These are phyloP conservation scores for Sphyrna mokarran DNA, from an alignment of 2,113 vertebrate genomes.

Conservation along the genomic window DNA sequence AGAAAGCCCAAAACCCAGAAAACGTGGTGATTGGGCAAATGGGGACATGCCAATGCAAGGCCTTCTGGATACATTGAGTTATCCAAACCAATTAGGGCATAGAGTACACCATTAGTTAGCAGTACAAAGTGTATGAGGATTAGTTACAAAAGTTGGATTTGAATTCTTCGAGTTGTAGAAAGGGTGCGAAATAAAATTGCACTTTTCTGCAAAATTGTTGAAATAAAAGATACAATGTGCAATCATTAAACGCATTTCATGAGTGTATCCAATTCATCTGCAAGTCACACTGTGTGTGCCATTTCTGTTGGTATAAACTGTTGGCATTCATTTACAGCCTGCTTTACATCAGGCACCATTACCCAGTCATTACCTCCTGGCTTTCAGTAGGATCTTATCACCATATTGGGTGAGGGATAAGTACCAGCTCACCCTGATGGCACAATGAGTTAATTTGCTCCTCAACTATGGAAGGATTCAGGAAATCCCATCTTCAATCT, in stretches of 20 bases:
- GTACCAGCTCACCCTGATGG: neutral
- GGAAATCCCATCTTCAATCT: neutral
- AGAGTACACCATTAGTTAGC: neutral
- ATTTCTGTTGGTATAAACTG: neutral
- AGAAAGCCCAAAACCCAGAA: neutral
- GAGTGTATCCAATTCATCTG: too few relatives aligned
- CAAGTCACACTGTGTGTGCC: too few relatives aligned
- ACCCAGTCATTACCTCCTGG: neutral
- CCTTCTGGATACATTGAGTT: neutral
- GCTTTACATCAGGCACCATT: neutral
- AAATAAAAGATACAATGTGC: neutral
- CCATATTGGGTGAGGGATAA: neutral
- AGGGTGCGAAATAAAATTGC: neutral
- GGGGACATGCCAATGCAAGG: neutral
- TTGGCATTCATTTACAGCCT: neutral
- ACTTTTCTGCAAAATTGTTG: neutral
- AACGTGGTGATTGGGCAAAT: neutral
- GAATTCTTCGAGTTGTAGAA: neutral
- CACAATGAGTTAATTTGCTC: neutral
- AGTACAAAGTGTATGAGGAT: neutral
- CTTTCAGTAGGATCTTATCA: neutral
- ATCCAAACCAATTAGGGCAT: neutral
- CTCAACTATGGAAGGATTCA: neutral
- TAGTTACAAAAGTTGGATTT: neutral
- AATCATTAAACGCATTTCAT: neutral